Conservation (phyloP, 2,797 vertebrate species). For the Sparus aurata region DNA sequence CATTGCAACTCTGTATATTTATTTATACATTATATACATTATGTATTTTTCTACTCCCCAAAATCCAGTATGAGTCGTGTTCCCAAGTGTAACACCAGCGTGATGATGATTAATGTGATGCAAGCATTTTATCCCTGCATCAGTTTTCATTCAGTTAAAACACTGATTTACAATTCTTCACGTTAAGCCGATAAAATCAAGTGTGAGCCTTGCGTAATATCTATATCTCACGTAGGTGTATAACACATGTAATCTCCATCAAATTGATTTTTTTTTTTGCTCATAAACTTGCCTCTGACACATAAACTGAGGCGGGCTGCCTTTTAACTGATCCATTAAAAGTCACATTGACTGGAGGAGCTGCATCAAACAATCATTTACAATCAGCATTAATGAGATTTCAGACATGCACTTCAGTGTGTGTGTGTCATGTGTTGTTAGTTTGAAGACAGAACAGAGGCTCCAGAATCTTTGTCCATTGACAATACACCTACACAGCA, state of each 20-base stretch:
- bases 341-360: neutral
- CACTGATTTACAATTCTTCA: neutral
- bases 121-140: neutral
- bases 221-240: neutral
- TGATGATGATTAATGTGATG: neutral
- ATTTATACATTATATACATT: too few relatives aligned
- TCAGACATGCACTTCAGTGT: neutral
- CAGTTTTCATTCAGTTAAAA: neutral
- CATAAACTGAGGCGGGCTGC: neutral
- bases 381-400: neutral
- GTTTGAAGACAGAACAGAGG: conserved; percentile 15
- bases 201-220: neutral
- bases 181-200: neutral
- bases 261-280: neutral
- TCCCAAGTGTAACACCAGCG: neutral
- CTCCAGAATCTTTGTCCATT: conserved; percentile 47
- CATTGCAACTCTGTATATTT: too few relatives aligned
- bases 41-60: too few relatives aligned
- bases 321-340: neutral
- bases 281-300: conserved; percentile 8
- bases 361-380: conserved; percentile 11
- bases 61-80: too few relatives aligned
- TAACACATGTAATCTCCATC: neutral
- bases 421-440: neutral
- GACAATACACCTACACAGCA: conserved; percentile 62